Evolutionary conservation across 2,797 vertebrate species (phyloP).

Genomic region (Hirundo rustica): DNA sequence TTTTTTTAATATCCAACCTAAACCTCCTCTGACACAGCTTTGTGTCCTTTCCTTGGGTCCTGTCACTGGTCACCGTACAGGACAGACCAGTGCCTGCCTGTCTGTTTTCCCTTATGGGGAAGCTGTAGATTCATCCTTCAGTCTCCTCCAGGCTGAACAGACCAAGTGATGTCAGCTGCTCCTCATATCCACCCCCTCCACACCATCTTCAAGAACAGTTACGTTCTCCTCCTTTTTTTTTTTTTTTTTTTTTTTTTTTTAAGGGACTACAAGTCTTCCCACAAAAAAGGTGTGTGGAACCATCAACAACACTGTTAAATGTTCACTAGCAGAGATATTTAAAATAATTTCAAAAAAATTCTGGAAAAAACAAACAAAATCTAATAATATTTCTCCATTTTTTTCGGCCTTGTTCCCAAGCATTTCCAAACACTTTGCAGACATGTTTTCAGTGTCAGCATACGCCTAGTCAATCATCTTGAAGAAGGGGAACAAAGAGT

Average conservation of each 20-base stretch:
- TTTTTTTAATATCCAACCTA: background rate
- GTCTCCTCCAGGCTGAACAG: background rate
- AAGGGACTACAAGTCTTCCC: background rate
- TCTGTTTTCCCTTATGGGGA: background rate
- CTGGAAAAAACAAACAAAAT: background rate
- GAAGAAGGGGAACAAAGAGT: background rate
- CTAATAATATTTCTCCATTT: background rate
- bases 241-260: background rate
- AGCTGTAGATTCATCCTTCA: background rate
- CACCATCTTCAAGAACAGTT: background rate
- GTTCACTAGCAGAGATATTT: background rate
- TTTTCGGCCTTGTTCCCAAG: background rate
- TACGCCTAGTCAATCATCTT: background rate
- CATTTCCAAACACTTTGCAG: background rate
- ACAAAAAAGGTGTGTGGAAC: background rate
- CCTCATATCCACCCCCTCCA: background rate
- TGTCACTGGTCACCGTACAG: background rate
- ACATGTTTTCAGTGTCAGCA: background rate
- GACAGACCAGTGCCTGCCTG: background rate
- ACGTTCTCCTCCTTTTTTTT: background rate
- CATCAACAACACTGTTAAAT: background rate
- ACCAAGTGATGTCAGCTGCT: background rate
- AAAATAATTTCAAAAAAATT: background rate
- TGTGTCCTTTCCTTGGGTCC: accelerated
- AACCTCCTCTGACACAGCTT: background rate